These are phyloP conservation scores for Scolopax mira DNA, from an alignment of 2,113 vertebrate genomes.

Conservation along the genomic window DNA sequence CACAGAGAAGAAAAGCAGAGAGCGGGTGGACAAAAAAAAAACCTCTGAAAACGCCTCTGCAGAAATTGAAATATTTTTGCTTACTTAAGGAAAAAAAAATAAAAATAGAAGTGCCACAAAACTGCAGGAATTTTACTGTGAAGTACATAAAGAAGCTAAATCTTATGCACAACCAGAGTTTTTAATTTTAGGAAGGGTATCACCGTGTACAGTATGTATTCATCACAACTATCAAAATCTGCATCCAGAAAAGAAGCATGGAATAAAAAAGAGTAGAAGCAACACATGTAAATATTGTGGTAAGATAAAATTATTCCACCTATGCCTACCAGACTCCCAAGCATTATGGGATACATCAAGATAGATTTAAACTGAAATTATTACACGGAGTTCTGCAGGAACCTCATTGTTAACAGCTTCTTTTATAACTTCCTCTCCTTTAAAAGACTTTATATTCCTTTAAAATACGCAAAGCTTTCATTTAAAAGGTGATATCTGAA, in stretches of 20 bases:
- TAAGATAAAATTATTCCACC: not conserved
- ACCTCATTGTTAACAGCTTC: not conserved
- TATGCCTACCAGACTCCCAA: not conserved
- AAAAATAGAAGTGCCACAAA: not conserved
- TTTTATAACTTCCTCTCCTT: constrained; percentile 42
- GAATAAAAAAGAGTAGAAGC: not conserved
- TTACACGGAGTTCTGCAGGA: not conserved
- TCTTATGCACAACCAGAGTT: not conserved
- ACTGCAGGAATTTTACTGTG: not conserved
- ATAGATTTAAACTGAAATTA: not conserved
- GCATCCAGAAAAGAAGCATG: not conserved
- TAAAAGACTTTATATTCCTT: constrained; percentile 12
- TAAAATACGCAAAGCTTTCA: constrained; percentile 33
- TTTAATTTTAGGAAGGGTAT: constrained; percentile 16
- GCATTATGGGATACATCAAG: not conserved
- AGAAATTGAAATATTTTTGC: constrained; percentile 34
- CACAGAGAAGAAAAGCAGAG: constrained; percentile 44
- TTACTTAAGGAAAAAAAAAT: not conserved
- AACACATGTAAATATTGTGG: not conserved
- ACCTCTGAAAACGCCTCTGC: not conserved
- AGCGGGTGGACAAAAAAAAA: not conserved
- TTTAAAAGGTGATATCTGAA: not conserved
- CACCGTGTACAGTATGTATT: not conserved
- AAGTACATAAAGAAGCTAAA: not conserved
- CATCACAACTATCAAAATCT: not conserved